phyloP scores from a whole-genome alignment of 2,888 invertebrate genomes.

The Synergus itoensis region DNA sequence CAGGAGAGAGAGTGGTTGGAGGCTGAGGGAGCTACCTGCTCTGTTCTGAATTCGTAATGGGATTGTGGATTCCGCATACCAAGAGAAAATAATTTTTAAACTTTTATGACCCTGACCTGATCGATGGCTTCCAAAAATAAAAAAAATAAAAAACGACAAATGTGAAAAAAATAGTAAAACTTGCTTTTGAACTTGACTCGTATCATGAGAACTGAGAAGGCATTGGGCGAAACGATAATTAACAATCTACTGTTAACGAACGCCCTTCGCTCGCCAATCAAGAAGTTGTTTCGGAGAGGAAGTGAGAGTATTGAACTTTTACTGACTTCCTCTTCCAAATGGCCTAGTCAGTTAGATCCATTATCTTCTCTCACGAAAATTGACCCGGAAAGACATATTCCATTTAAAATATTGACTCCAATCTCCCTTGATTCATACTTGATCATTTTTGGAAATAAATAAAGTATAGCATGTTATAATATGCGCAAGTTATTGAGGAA shows the following conservation, averaged over 20 bases:
- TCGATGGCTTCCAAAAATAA: not conserved
- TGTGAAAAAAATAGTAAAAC: too few relatives aligned
- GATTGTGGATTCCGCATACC: constrained; percentile 33
- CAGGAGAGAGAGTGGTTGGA: constrained; percentile 27
- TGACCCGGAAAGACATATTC: not conserved
- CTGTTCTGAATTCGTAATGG: constrained; percentile 37
- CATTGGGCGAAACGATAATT: constrained; percentile 50
- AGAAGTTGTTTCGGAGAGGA: constrained; percentile 62
- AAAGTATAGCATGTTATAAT: not conserved
- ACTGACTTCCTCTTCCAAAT: constrained; percentile 40
- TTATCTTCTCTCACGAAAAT: constrained; percentile 8
- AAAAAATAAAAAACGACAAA: not conserved
- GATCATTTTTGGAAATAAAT: not conserved
- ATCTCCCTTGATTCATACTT: too few relatives aligned
- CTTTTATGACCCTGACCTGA: constrained; percentile 29
- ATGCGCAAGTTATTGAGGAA: not conserved
- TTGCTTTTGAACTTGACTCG: too few relatives aligned
- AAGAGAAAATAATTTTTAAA: constrained; percentile 39
- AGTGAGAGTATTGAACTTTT: constrained; percentile 61
- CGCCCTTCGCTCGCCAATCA: constrained; percentile 56
- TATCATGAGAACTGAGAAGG: not conserved
- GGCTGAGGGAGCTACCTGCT: constrained; percentile 18
- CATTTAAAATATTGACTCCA: too few relatives aligned
- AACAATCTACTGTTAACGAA: constrained; percentile 58
- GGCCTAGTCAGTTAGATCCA: constrained; percentile 3